These are phyloP conservation scores for Microctonus aethiopoides DNA, from an alignment of 2,888 invertebrate genomes.

Conservation along the genomic window DNA sequence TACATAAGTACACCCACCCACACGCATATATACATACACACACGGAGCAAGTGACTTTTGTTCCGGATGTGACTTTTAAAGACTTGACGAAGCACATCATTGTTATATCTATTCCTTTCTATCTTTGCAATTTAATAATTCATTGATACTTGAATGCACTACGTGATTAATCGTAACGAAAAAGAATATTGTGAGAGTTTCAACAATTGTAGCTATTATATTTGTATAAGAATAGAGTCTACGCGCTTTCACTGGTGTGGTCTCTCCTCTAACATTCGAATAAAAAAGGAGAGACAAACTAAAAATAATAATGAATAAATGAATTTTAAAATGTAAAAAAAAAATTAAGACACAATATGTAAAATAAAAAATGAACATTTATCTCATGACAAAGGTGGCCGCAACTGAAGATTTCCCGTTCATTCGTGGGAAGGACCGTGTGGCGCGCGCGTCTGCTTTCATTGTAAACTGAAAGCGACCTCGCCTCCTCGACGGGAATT, in stretches of 20 bases:
- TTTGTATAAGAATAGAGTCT: conserved; percentile 7
- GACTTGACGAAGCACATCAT: conserved; percentile 5
- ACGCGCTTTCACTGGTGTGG: conserved; percentile 18
- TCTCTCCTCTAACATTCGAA: neutral
- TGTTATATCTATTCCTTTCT: conserved; percentile 19
- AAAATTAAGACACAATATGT: neutral
- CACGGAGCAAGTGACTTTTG: conserved; percentile 18
- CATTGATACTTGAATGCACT: conserved; percentile 19
- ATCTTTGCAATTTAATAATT: conserved; percentile 20
- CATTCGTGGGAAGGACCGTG: conserved; percentile 37
- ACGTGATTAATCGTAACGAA: conserved; percentile 22
- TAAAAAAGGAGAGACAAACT: neutral
- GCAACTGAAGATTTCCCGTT: conserved; percentile 34
- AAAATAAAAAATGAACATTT: conserved; percentile 32
- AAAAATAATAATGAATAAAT: neutral
- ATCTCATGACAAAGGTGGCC: conserved; percentile 32
- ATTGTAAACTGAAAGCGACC: conserved; percentile 33
- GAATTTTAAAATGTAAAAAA: neutral
- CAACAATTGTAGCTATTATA: conserved; percentile 13
- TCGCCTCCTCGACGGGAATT: conserved; percentile 31
- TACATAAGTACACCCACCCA: neutral
- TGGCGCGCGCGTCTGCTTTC: conserved; percentile 5
- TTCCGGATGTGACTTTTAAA: conserved; percentile 24
- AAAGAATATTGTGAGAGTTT: conserved; percentile 7
- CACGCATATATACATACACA: neutral